These are phyloP conservation scores for Ladona fulva DNA, from an alignment of 1,140 invertebrate genomes.

Conservation along the genomic window DNA sequence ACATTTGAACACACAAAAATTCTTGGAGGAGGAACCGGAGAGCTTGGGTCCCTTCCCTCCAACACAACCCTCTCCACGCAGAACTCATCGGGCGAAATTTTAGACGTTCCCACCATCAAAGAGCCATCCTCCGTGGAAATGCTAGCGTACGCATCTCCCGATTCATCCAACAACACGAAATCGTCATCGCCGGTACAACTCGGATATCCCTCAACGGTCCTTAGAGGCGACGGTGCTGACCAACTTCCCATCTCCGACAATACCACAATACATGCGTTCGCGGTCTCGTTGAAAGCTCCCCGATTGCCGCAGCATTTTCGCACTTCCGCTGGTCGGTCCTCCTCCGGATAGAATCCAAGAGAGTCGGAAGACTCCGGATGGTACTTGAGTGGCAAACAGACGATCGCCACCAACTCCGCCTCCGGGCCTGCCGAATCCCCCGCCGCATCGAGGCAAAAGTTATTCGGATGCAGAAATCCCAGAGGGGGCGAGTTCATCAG, in stretches of 20 bases:
- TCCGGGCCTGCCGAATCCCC: not conserved
- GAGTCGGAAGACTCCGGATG: not conserved
- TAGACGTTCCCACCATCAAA: constrained; percentile 21
- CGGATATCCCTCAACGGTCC: not conserved
- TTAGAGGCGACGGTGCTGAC: not conserved
- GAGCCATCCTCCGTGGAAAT: constrained; percentile 32
- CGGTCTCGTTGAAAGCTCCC: constrained; percentile 45
- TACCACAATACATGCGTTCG: constrained; percentile 34
- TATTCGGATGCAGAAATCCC: constrained; percentile 27
- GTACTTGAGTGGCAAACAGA: not conserved
- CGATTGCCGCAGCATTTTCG: constrained; percentile 49
- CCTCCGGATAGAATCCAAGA: not conserved
- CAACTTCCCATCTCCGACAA: not conserved
- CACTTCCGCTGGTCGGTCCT: constrained; percentile 32
- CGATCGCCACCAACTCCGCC: not conserved
- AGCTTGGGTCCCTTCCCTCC: constrained; percentile 40
- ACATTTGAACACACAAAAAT: not conserved
- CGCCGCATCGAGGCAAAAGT: constrained; percentile 19
- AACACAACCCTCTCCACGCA: constrained; percentile 51
- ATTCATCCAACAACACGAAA: not conserved
- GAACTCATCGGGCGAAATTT: constrained; percentile 42
- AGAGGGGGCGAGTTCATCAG: constrained; percentile 34
- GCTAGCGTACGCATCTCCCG: not conserved
- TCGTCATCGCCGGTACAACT: not conserved
- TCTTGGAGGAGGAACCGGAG: not conserved